Base-by-base conservation (phyloP, 1,140 invertebrate genomes). In the Brachionus koreanus region DNA sequence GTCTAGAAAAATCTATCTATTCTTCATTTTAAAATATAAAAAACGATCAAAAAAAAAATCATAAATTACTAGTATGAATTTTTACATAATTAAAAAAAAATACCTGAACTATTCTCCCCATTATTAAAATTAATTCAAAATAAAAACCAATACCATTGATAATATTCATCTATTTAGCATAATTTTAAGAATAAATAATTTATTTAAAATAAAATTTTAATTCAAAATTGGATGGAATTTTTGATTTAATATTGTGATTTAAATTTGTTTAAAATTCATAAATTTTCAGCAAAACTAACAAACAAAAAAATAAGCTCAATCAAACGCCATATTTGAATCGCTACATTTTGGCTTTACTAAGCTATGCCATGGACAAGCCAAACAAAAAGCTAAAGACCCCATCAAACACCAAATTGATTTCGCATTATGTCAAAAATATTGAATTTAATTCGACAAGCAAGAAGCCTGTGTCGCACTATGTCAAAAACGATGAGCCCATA, bases 171-270 rank as follows among this genome's bases (percentile, higher is more conserved):
- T 57, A 25, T n/a, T 65, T 65, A 65, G 33, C 63, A 65, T 65
- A 65, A 65, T 65, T 65, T 65, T 65, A 33, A 29, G 63, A 65
- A 65, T 65, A 65, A 65, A 65, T 65, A 57, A 57, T 57, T 57
- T 65, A 65, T 65, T 65, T 65, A 12, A 65, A 65, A 65, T 33
- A 33, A 33, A 33, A 33, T 35, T 33, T 65, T 65, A 65, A 65
- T 65, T 65, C 12, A 33, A 65, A 33, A 65, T 33, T 33, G n/a
- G 13, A 33, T 33, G 63, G 63, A 65, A 65, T 65, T 65, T 65
- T 65, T 65, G 25, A 65, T 12, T 25, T 65, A 57, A 57, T 57
- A 10, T 57, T 57, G 13, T 57, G 6, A 57, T 57, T 57, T 57
- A 57, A 57, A 57, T 57, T 10, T 19, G 13, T 19, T 57, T n/a